Evolutionary conservation across 2,113 vertebrate genomes (phyloP).

Genomic region (Neolamprologus sp.): DNA sequence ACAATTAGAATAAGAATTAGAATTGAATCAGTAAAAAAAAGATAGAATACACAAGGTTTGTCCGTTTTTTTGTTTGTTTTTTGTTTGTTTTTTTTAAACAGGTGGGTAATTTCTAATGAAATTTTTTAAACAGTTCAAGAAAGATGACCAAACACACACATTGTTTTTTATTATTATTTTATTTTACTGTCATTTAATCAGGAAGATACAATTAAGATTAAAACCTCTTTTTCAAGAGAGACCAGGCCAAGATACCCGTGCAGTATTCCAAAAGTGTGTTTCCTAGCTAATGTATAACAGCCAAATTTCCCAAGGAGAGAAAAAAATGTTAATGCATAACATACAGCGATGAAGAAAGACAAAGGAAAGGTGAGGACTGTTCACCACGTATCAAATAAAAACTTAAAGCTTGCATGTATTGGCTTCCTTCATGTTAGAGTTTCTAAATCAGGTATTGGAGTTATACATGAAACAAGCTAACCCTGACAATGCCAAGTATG

Average conservation of each 20-base stretch:
- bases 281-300: fast-evolving
- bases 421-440: not conserved
- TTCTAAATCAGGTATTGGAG: not conserved
- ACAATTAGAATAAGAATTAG: not conserved
- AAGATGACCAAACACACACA: not conserved
- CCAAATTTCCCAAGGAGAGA: not conserved
- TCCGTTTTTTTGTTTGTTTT: not conserved
- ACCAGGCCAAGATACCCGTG: not conserved
- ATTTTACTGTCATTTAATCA: not conserved
- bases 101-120: fast-evolving
- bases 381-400: not conserved
- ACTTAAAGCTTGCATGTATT: not conserved
- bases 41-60: not conserved
- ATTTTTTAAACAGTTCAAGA: not conserved
- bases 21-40: not conserved
- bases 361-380: not conserved
- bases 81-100: not conserved
- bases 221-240: not conserved
- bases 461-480: not conserved
- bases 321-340: not conserved
- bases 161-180: not conserved
- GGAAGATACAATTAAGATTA: not conserved
- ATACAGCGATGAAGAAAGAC: not conserved
- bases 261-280: not conserved
- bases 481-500: fast-evolving